Conservation (phyloP, 2,888 invertebrate genomes). For the Boloria selene region DNA sequence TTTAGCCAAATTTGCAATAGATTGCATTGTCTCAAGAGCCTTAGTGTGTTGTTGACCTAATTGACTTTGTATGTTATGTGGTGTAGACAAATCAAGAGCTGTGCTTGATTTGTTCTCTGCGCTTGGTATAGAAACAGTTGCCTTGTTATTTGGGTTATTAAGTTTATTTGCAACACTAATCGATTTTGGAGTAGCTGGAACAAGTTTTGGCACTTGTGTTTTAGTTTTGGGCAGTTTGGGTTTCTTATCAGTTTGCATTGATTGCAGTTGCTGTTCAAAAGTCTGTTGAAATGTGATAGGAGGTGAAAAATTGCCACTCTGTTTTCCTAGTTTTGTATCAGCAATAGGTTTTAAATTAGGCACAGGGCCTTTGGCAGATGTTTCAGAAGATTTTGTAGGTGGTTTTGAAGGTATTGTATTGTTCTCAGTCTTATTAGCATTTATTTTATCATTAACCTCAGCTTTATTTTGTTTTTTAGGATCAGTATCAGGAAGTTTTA, state of each 20-base stretch:
- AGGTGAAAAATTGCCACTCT: slow-evolving; percentile 61
- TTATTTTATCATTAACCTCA: slow-evolving; percentile 54
- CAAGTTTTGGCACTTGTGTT: slow-evolving; percentile 74
- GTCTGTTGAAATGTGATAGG: slow-evolving; percentile 80
- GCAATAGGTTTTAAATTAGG: slow-evolving; percentile 79
- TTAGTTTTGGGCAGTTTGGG: slow-evolving; percentile 71
- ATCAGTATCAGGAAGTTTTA: slow-evolving; percentile 82
- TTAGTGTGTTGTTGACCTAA: slow-evolving; percentile 71
- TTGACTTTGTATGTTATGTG: slow-evolving; percentile 70
- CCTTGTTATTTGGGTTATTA: slow-evolving; percentile 56
- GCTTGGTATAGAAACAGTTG: slow-evolving; percentile 45
- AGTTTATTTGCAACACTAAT: slow-evolving; percentile 67
- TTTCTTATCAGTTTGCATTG: slow-evolving; percentile 72
- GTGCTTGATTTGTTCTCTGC: slow-evolving; percentile 64
- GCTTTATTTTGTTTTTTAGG: slow-evolving; percentile 60
- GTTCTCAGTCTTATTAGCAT: slow-evolving; percentile 54
- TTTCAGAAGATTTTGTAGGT: slow-evolving; percentile 58
- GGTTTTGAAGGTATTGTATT: slow-evolving; percentile 50
- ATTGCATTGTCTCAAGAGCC: slow-evolving; percentile 78
- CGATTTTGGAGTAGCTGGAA: slow-evolving; percentile 70
- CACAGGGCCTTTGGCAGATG: slow-evolving; percentile 73
- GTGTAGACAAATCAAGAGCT: slow-evolving; percentile 76
- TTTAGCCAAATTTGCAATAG: slow-evolving; percentile 77
- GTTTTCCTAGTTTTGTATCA: slow-evolving; percentile 73
- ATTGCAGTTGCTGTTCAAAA: slow-evolving; percentile 75